These are phyloP conservation scores for Macquaria ambigua DNA, from an alignment of 2,113 vertebrate genomes.

Conservation along the genomic window DNA sequence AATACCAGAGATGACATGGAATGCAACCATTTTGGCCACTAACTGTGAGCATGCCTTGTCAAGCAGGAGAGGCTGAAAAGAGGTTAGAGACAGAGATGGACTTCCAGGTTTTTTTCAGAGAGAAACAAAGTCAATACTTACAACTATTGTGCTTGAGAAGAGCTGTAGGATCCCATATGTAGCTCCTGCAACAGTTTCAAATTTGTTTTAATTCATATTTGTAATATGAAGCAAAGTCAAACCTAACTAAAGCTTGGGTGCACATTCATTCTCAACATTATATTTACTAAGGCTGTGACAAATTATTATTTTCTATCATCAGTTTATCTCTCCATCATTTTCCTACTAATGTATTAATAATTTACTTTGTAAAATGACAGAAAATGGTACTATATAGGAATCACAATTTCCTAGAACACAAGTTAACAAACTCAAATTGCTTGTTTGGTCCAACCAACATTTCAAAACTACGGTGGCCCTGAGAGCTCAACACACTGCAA, in stretches of 20 bases:
- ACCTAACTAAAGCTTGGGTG: not conserved
- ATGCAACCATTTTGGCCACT: slow-evolving; percentile 39
- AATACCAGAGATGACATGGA: slow-evolving; percentile 58
- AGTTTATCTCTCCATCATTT: not conserved
- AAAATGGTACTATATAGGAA: not conserved
- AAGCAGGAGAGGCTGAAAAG: not conserved
- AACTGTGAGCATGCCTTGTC: slow-evolving; percentile 32
- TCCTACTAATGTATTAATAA: not conserved
- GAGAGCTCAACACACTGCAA: not conserved
- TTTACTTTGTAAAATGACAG: not conserved
- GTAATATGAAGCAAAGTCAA: not conserved
- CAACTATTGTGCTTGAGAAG: slow-evolving; percentile 95
- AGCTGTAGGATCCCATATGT: slow-evolving; percentile 94
- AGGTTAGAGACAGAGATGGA: not conserved
- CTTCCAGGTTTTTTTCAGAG: not conserved
- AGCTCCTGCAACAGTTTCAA: slow-evolving; percentile 87
- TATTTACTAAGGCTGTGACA: not conserved
- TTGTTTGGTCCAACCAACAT: not conserved
- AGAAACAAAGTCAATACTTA: slow-evolving; percentile 84
- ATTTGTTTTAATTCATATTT: not conserved
- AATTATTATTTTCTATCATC: too few species aligned
- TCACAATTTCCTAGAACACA: not conserved
- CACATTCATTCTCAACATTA: not conserved
- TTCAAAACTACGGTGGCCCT: not conserved
- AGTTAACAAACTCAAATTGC: not conserved